Evolutionary conservation across 2,888 invertebrate genomes (phyloP), one percentile per base, ranked within the genome.

Genomic region (Tolmerus cingulatus): DNA sequence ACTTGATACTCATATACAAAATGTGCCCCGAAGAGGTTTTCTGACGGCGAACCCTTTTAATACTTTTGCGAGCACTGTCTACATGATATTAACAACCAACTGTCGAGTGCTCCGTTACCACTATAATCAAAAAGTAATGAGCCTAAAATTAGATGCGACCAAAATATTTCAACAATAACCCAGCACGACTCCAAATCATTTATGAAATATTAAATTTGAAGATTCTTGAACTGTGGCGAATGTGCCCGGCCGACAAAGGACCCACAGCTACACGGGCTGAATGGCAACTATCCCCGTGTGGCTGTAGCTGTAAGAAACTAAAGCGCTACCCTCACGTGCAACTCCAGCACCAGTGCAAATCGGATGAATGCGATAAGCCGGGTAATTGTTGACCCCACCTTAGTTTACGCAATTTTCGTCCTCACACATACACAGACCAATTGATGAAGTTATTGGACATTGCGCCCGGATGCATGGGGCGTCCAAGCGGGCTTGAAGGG

Each of bases 111-210:
- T 30, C 37, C 55, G 55, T 86, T 77, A 86, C 86, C 88, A 88
- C 88, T 79, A 85, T 88, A 87, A 88, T 88, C 84, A 88, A 76
- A 87, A 77, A 27, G 88, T 86, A 88, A 86, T 86, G 87, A 88
- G 84, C 87, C 88, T 78, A 43, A 88, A 88, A 88, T 88, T 88
- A 88, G 55, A 74, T 79, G 82, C 86, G 85, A 87, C 86, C 86
- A 86, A 88, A 88, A 88, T 88, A 87, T 88, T 88, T 86, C 55
- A 88, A 88, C 88, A 88, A 88, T 85, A 88, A 74, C 87, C 7
- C 88, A 81, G 86, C 88, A 79, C 81, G 88, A 86, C 74, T 40
- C 30, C 23, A 81, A 78, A 87, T 81, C 79, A 37, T 86, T 51
- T 79, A 87, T 79, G 87, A 86, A 88, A 86, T 87, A 88, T 88